Percentiles rank a stretch among this genome's conserved stretches.
Evolutionary conservation across 2,888 invertebrate species (phyloP).

Genomic region (Neuroscelio doddi): DNA sequence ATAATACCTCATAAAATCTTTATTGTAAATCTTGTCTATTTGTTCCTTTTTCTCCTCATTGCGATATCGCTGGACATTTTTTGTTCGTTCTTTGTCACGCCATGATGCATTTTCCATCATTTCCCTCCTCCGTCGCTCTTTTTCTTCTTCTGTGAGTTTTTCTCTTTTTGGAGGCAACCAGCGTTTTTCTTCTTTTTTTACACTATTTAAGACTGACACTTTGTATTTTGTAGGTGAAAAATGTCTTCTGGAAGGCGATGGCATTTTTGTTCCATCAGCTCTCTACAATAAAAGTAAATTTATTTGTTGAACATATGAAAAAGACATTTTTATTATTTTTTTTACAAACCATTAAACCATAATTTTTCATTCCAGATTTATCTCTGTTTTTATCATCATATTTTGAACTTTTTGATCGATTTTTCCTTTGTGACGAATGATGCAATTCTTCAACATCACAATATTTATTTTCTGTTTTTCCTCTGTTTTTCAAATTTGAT

Average conservation of each 20-base stretch:
- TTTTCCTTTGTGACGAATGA: slow-evolving; percentile 6
- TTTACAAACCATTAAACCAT: slow-evolving; percentile 53
- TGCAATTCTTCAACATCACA: background rate
- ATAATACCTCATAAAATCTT: slow-evolving; percentile 74
- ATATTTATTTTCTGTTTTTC: slow-evolving; percentile 2
- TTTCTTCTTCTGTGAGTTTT: slow-evolving; percentile 77
- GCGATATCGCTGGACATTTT: slow-evolving; percentile 78
- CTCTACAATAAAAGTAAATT: slow-evolving; percentile 49
- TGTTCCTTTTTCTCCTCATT: slow-evolving; percentile 75
- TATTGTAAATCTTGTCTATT: slow-evolving; percentile 70
- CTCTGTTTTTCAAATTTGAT: background rate
- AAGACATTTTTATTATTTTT: background rate
- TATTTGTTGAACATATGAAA: slow-evolving; percentile 2
- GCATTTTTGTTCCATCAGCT: slow-evolving; percentile 56
- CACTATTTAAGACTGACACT: slow-evolving; percentile 3
- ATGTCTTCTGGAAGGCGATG: slow-evolving; percentile 32
- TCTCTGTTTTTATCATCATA: slow-evolving; percentile 15
- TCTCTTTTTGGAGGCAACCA: slow-evolving; percentile 60
- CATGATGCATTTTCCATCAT: slow-evolving; percentile 88
- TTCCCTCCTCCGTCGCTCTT: slow-evolving; percentile 80
- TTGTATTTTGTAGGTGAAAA: slow-evolving; percentile 19
- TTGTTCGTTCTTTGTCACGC: slow-evolving; percentile 79
- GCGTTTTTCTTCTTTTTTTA: slow-evolving; percentile 52
- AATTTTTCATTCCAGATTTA: slow-evolving; percentile 28
- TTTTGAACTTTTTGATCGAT: slow-evolving; percentile 24